Conservation (phyloP, 2,113 vertebrate genomes). For the Turdus rufiventris region DNA sequence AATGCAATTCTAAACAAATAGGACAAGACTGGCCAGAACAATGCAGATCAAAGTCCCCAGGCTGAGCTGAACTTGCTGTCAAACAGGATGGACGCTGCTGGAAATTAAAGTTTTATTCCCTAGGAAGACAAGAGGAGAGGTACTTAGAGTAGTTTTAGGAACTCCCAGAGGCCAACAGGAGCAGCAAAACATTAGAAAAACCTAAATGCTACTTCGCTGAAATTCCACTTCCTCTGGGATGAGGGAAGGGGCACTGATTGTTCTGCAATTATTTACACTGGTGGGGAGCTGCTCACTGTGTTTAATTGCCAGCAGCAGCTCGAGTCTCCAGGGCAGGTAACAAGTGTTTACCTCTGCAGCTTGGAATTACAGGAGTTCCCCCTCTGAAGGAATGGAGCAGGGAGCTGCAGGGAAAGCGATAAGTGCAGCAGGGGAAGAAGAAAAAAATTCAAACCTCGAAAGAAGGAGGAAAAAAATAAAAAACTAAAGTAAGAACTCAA, state of each 20-base stretch:
- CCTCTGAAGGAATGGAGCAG: not conserved
- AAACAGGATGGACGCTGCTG: not conserved
- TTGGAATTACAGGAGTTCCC: not conserved
- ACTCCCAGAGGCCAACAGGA: not conserved
- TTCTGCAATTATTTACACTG: not conserved
- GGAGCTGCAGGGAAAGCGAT: not conserved
- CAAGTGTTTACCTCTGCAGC: not conserved
- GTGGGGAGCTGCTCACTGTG: not conserved
- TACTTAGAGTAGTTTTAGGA: not conserved
- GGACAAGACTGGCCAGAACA: not conserved
- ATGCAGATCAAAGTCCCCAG: not conserved
- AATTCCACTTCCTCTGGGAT: not conserved
- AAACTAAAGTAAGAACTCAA: not conserved
- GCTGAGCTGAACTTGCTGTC: not conserved
- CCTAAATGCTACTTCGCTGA: not conserved
- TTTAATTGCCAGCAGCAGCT: not conserved
- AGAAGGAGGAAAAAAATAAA: not conserved
- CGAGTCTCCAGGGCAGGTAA: not conserved
- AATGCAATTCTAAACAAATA: conserved; percentile 20
- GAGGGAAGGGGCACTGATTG: not conserved
- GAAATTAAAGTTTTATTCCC: not conserved
- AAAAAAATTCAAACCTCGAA: not conserved
- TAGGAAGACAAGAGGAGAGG: not conserved
- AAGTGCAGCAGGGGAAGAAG: accelerated
- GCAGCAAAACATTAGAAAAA: not conserved